phyloP scores from a whole-genome alignment of 92 coral and sea anemone genomes.

The Porites rus region DNA sequence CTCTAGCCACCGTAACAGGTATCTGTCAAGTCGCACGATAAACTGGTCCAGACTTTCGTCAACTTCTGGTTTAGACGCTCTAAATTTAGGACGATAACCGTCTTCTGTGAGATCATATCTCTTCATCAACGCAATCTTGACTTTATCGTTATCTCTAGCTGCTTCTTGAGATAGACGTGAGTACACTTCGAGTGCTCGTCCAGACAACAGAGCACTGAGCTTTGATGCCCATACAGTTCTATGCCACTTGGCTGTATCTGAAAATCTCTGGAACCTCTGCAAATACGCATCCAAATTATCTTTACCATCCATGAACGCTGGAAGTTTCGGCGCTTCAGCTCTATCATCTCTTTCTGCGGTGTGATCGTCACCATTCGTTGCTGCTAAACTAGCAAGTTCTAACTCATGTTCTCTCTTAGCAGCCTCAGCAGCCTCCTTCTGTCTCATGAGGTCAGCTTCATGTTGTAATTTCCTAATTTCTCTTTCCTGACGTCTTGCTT shows the following conservation, averaged over 20 bases:
- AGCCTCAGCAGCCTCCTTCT: too few species aligned
- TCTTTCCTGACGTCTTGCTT: too few species aligned
- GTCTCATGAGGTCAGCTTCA: too few species aligned
- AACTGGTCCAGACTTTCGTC: too few species aligned
- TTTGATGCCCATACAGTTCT: neutral
- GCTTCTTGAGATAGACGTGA: conserved; percentile 61
- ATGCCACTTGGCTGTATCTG: conserved; percentile 61
- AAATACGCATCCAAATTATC: conserved; percentile 11
- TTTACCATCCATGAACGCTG: conserved; percentile 61
- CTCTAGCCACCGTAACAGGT: conserved; percentile 52
- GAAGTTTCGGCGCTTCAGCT: conserved; percentile 66
- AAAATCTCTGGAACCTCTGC: conserved; percentile 65
- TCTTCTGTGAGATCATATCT: conserved; percentile 2
- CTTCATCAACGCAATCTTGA: conserved; percentile 64
- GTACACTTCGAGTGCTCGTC: conserved; percentile 20
- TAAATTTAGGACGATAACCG: too few species aligned
- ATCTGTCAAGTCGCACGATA: conserved; percentile 15
- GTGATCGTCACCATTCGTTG: neutral
- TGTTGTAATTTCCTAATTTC: too few species aligned
- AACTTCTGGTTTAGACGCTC: too few species aligned
- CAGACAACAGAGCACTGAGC: too few species aligned
- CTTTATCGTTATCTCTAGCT: conserved; percentile 41
- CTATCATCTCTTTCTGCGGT: neutral
- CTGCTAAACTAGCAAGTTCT: too few species aligned
- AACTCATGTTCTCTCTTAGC: too few species aligned